A percentile compares a stretch with the other conserved stretches of the same genome.
Evolutionary conservation across 2,113 vertebrate genomes (phyloP).

Genomic region (Campylomormyrus tamandua): DNA sequence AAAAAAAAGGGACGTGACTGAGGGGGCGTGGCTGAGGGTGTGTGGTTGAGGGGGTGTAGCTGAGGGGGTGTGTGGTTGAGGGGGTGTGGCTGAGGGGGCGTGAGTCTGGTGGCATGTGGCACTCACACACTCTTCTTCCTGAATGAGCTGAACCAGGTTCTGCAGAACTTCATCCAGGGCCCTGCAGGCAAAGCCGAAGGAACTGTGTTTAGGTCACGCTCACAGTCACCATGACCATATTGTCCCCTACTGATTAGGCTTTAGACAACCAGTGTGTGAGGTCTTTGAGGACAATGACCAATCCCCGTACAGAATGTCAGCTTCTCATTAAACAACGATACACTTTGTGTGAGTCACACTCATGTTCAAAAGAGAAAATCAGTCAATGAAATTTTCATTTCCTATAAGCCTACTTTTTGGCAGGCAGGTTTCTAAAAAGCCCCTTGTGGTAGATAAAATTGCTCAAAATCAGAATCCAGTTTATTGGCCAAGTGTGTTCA

Average conservation of each 20-base stretch:
- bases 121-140: constrained; percentile 90
- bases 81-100: background rate
- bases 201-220: background rate
- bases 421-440: background rate
- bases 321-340: background rate
- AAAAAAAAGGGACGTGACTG: background rate
- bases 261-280: background rate
- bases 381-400: background rate
- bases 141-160: constrained; percentile 79
- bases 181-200: constrained; percentile 49
- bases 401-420: background rate
- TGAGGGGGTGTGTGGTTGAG: background rate
- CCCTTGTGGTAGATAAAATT: background rate
- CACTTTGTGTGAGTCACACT: background rate
- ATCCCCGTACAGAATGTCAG: background rate
- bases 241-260: background rate
- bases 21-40: background rate
- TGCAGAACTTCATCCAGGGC: constrained; percentile 78
- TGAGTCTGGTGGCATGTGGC: constrained; percentile 20
- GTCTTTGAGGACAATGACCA: background rate
- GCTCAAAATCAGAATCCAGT: background rate
- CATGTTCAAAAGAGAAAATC: background rate
- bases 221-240: background rate
- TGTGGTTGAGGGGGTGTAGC: background rate
- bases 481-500: background rate